phyloP scores from a whole-genome alignment of 1,140 invertebrate genomes.

The Drosophila insularis region DNA sequence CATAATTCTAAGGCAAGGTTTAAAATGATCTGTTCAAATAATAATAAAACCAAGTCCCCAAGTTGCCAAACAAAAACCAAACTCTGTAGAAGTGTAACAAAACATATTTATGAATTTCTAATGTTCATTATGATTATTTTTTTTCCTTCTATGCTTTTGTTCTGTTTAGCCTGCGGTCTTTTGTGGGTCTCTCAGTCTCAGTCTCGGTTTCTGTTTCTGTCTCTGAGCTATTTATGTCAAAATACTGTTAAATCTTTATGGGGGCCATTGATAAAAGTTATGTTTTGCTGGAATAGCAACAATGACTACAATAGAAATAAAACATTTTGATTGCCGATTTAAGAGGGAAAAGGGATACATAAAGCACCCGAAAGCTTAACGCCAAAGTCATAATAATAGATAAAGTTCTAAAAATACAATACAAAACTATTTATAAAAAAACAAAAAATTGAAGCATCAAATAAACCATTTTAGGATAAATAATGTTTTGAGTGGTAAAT shows the following conservation, averaged over 20 bases:
- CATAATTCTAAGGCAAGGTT: constrained; percentile 29
- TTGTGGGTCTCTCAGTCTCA: not conserved
- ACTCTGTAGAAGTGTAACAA: constrained; percentile 51
- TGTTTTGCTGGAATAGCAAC: not conserved
- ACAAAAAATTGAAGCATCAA: not conserved
- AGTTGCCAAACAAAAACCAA: not conserved
- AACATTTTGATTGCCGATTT: constrained; percentile 5
- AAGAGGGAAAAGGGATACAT: not conserved
- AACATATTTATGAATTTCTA: constrained; percentile 61
- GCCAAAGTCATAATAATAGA: not conserved
- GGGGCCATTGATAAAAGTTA: constrained; percentile 10
- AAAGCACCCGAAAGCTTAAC: not conserved
- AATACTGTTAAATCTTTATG: constrained; percentile 35
- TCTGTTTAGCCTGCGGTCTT: constrained; percentile 9
- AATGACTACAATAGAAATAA: not conserved
- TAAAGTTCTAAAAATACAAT: not conserved
- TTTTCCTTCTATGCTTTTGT: constrained; percentile 25
- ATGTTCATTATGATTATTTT: constrained; percentile 22
- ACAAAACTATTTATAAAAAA: not conserved
- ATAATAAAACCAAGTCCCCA: not conserved
- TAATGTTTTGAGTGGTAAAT: not conserved
- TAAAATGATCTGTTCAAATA: constrained; percentile 8
- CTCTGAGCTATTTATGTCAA: constrained; percentile 39
- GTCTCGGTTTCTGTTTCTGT: not conserved
- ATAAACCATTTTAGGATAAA: not conserved